Base-by-base conservation (phyloP, 1,140 invertebrate species). In the Aleiodes sp. region DNA sequence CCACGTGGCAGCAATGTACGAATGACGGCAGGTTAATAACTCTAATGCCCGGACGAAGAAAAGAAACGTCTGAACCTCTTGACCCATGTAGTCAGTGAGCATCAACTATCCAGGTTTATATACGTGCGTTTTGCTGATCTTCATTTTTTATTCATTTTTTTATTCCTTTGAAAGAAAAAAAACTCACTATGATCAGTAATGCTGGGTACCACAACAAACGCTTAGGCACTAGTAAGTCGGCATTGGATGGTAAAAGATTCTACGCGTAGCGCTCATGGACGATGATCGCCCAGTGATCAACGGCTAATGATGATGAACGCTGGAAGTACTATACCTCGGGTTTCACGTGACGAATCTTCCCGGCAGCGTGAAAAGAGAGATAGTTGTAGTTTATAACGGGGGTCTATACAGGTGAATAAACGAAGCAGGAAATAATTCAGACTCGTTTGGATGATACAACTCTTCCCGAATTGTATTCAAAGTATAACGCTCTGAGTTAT, bases 301-400 rank as follows among this genome's bases (percentile, higher is more conserved):
- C 61, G 71, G 72, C 72, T 82, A 82, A 82, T 81, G 78, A 83
- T 76, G 76, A 78, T 75, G 75, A 77, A 75, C 73, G 65, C 65
- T 24, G 61, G 37, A 59, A 26, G 63, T 52, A 19, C 39, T 16
- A 16, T 19, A 21, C 19, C 28, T n/a, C n/a, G n/a, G n/a, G 28
- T 52, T 62, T 62, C 70, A 57, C 65, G 57, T 66, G 65, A 71
- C 70, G 70, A 71, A 71, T 71, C 31, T 39, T 14, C n/a, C 12
- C 28, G 16, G 56, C 35, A 62, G 66, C 59, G 29, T 35, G 24
- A 52, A 52, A 52, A 52, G 46, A 21, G 46, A 52, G 46, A 52
- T 52, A 24, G 46, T 52, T 24, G n/a, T 12, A 24, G 46, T 21
- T 65, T 65, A 65, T 52, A 52, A 52, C 46, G 46, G 46, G 16